A percentile compares a stretch with the other conserved stretches of the same genome.
These are phyloP conservation scores for Hecatera dysodea DNA, from an alignment of 2,888 invertebrate genomes.

Conservation along the genomic window DNA sequence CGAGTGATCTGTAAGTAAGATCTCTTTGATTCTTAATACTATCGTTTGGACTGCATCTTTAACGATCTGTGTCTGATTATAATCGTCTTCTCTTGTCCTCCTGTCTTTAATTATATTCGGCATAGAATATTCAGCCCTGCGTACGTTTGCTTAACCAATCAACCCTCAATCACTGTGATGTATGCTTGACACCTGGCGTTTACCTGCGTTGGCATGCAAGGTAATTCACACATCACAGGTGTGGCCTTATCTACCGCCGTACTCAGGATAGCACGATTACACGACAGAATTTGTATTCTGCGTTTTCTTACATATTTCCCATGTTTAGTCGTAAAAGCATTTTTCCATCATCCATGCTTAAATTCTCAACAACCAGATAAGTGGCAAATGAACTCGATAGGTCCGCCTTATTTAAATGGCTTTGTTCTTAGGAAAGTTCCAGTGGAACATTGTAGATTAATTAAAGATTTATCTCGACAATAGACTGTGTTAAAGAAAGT, in stretches of 20 bases:
- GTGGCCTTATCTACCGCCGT: slow-evolving; percentile 35
- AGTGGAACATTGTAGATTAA: slow-evolving; percentile 32
- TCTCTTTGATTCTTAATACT: not conserved
- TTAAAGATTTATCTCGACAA: slow-evolving; percentile 53
- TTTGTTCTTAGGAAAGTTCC: slow-evolving; percentile 38
- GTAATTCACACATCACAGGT: slow-evolving; percentile 52
- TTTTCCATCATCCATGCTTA: not conserved
- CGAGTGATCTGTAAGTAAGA: slow-evolving; percentile 20
- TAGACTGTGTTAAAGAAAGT: slow-evolving; percentile 32
- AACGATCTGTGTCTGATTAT: slow-evolving; percentile 6
- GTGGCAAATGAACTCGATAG: not conserved
- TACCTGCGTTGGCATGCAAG: slow-evolving; percentile 41
- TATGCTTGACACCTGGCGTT: slow-evolving; percentile 40
- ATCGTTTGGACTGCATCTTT: slow-evolving; percentile 12
- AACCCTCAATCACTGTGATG: slow-evolving; percentile 47
- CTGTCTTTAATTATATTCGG: slow-evolving; percentile 17
- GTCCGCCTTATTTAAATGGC: slow-evolving; percentile 21
- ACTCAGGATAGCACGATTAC: slow-evolving; percentile 26
- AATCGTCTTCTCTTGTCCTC: not conserved
- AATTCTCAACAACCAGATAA: slow-evolving; percentile 8
- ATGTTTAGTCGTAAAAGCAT: not conserved
- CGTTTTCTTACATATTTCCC: not conserved
- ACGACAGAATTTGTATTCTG: not conserved
- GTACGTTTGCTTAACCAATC: slow-evolving; percentile 38
- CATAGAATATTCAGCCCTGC: slow-evolving; percentile 17